Percentiles rank a stretch among this genome's conserved stretches.
Conservation (phyloP, 2,888 invertebrate species). For the Drosophila niveifrons region DNA sequence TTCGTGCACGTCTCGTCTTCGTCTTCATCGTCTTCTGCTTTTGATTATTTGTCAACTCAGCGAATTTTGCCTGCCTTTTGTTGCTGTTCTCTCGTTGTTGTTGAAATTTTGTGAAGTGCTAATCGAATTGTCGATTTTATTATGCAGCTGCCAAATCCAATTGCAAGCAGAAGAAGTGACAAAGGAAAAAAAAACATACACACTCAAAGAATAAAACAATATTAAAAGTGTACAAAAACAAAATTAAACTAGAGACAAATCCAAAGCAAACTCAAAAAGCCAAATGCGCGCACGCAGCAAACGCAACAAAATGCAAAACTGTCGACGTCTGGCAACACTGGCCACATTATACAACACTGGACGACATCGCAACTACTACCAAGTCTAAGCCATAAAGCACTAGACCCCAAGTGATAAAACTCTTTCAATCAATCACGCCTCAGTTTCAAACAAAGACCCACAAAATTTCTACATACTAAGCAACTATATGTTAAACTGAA, state of each 20-base stretch:
- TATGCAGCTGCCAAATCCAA: slow-evolving; percentile 64
- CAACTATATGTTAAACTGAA: slow-evolving; percentile 25
- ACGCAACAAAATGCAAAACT: slow-evolving; percentile 76
- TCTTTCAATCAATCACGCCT: slow-evolving; percentile 23
- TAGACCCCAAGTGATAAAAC: slow-evolving; percentile 38
- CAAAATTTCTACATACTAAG: slow-evolving; percentile 7
- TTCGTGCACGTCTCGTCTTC: slow-evolving; percentile 64
- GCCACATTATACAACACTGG: slow-evolving; percentile 61
- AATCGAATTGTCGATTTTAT: slow-evolving; percentile 68
- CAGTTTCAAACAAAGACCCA: slow-evolving; percentile 35
- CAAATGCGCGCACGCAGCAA: slow-evolving; percentile 75
- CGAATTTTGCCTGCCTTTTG: slow-evolving; percentile 52
- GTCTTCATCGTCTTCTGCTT: slow-evolving; percentile 20
- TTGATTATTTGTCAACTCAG: slow-evolving; percentile 75
- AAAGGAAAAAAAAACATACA: slow-evolving; percentile 1
- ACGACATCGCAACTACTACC: slow-evolving; percentile 57
- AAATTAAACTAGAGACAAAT: slow-evolving; percentile 11
- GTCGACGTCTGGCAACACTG: slow-evolving; percentile 69
- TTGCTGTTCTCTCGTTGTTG: slow-evolving; percentile 57
- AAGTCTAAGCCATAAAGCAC: slow-evolving; percentile 42
- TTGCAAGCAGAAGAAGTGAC: slow-evolving; percentile 55
- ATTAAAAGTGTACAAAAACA: slow-evolving; percentile 13
- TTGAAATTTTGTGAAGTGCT: slow-evolving; percentile 61
- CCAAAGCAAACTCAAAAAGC: slow-evolving; percentile 49
- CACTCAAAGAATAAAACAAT: slow-evolving; percentile 16